Evolutionary conservation across 2,888 invertebrate genomes (phyloP).

Genomic region (Heliconius charithonia): DNA sequence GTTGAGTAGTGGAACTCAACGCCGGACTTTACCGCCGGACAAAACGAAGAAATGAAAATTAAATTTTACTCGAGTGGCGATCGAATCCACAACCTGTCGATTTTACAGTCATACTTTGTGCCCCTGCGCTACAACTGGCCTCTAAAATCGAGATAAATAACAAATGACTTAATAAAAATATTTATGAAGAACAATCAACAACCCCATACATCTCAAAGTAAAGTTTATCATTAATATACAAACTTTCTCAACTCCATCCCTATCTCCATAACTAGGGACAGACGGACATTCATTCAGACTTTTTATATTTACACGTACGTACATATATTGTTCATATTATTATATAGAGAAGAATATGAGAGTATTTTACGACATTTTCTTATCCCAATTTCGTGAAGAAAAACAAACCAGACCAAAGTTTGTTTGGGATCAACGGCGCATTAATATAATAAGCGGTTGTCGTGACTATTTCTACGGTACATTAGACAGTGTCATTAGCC

Average conservation of each 20-base stretch:
- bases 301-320: not conserved
- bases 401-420: slow-evolving; percentile 32
- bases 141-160: not conserved
- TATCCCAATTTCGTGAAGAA: slow-evolving; percentile 23
- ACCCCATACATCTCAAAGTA: not conserved
- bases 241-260: not conserved
- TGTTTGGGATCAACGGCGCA: slow-evolving; percentile 20
- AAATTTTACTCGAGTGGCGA: not conserved
- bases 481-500: slow-evolving; percentile 37
- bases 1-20: too few relatives aligned
- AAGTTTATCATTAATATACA: not conserved
- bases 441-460: slow-evolving; percentile 42
- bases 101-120: too few relatives aligned
- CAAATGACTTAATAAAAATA: not conserved
- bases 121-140: not conserved
- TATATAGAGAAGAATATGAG: not conserved
- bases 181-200: not conserved
- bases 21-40: too few relatives aligned
- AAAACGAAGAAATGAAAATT: too few relatives aligned
- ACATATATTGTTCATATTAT: not conserved
- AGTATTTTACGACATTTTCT: slow-evolving; percentile 23
- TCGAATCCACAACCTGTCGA: not conserved
- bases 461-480: slow-evolving; percentile 41
- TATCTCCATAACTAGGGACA: not conserved
- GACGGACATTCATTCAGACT: not conserved